A percentile compares a stretch with the other conserved stretches of the same genome.
phyloP scores from a whole-genome alignment of 2,888 invertebrate genomes.

The Caenorhabditis sp. region DNA sequence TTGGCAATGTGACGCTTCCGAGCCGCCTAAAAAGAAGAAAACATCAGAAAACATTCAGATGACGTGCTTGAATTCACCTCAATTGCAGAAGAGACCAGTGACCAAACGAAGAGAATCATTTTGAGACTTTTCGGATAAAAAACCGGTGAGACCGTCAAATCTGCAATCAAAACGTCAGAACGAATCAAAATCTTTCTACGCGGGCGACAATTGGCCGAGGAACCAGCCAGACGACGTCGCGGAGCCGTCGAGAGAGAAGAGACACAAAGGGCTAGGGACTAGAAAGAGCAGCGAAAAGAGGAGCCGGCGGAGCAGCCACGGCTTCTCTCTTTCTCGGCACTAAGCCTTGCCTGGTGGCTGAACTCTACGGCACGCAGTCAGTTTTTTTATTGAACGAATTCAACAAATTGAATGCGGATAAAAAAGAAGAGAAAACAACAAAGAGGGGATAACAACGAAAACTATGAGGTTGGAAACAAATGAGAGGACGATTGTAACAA shows the following conservation, averaged over 20 bases:
- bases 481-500: conserved; percentile 19
- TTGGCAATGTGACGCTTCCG: conserved; percentile 59
- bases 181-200: conserved; percentile 38
- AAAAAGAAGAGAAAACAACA: conserved; percentile 33
- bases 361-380: neutral
- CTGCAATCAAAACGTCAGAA: conserved; percentile 30
- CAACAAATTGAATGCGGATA: conserved; percentile 32
- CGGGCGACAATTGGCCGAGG: conserved; percentile 38
- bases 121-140: neutral
- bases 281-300: conserved; percentile 14
- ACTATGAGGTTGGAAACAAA: conserved; percentile 15
- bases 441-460: conserved; percentile 39
- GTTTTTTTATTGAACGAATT: conserved; percentile 34
- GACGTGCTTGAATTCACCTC: too few relatives aligned
- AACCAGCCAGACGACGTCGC: conserved; percentile 43
- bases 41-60: neutral
- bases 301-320: conserved; percentile 5
- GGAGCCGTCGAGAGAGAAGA: conserved; percentile 7
- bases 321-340: conserved; percentile 30
- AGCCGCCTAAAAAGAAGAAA: conserved; percentile 42
- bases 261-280: conserved; percentile 8
- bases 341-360: conserved; percentile 6
- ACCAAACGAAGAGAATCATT: conserved; percentile 77
- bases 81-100: conserved; percentile 69
- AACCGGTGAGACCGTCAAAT: too few relatives aligned